Percentiles rank a stretch among this genome's conserved stretches.
phyloP scores from a whole-genome alignment of 1,140 invertebrate species.

The Phenacoccus solenopsis region DNA sequence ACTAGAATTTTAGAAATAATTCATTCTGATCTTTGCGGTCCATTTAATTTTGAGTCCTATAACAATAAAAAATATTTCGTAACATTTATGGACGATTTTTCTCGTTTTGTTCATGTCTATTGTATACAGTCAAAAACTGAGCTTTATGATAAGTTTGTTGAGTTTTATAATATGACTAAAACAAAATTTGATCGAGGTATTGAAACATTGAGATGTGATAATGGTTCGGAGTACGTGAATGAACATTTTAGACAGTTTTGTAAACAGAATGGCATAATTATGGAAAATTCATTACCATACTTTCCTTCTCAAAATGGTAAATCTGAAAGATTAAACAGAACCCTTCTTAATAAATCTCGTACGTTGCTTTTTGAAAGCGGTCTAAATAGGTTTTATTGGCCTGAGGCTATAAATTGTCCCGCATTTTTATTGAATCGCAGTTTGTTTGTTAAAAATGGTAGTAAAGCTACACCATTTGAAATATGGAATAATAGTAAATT shows the following conservation, averaged over 20 bases:
- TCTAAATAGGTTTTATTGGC: slow-evolving; percentile 9
- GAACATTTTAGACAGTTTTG: slow-evolving; percentile 13
- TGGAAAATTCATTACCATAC: slow-evolving; percentile 33
- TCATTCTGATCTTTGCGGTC: slow-evolving; percentile 19
- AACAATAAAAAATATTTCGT: slow-evolving; percentile 15
- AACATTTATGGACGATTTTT: slow-evolving; percentile 23
- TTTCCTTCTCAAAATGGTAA: slow-evolving; percentile 38
- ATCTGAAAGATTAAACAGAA: slow-evolving; percentile 34
- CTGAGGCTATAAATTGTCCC: slow-evolving; percentile 28
- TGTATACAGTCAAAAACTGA: slow-evolving; percentile 31
- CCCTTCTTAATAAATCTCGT: slow-evolving; percentile 28
- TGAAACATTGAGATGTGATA: slow-evolving; percentile 33
- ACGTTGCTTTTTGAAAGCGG: slow-evolving; percentile 28
- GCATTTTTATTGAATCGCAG: slow-evolving; percentile 33
- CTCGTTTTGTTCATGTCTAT: slow-evolving; percentile 20
- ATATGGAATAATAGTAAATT: slow-evolving; percentile 28
- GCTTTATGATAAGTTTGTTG: slow-evolving; percentile 25
- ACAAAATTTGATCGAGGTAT: background rate
- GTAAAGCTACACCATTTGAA: slow-evolving; percentile 30
- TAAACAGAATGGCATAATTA: slow-evolving; percentile 30
- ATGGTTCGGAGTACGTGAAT: slow-evolving; percentile 33
- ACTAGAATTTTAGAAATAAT: slow-evolving; percentile 20
- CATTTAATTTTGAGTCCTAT: background rate
- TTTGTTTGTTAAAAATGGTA: slow-evolving; percentile 9
- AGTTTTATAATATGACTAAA: background rate